Conservation (phyloP, 2,797 vertebrate species). For the Ctenopoma kingsleyae region DNA sequence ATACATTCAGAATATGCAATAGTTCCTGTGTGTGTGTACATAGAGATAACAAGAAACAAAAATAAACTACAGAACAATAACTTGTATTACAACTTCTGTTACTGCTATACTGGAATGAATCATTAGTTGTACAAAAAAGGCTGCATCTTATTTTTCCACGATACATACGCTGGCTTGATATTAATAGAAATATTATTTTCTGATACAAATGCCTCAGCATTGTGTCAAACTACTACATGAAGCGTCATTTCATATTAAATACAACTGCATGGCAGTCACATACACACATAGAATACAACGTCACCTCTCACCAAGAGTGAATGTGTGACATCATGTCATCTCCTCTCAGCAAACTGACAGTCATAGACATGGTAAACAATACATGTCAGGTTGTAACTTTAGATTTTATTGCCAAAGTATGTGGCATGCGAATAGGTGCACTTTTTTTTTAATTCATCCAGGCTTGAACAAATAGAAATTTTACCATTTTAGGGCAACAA, state of each 20-base stretch:
- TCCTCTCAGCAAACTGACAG: slow-evolving; percentile 11
- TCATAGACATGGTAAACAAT: slow-evolving; percentile 28
- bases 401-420: slow-evolving; percentile 10
- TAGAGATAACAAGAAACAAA: neutral
- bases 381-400: neutral
- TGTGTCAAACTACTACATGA: neutral
- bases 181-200: slow-evolving; percentile 15
- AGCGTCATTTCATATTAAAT: slow-evolving; percentile 14
- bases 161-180: neutral
- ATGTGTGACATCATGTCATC: slow-evolving; percentile 29
- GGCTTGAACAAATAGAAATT: neutral
- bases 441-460: too few relatives aligned
- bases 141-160: neutral
- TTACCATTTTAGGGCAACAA: neutral
- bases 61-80: neutral
- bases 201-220: neutral
- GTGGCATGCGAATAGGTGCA: slow-evolving; percentile 11
- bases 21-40: neutral
- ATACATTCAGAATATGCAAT: neutral
- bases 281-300: neutral
- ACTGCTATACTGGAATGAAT: neutral
- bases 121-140: too few relatives aligned
- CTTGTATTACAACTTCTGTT: neutral
- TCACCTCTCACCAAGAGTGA: slow-evolving; percentile 28
- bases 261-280: slow-evolving; percentile 2